phyloP scores from a whole-genome alignment of 2,113 vertebrate species.

The Thomomys bottae region DNA sequence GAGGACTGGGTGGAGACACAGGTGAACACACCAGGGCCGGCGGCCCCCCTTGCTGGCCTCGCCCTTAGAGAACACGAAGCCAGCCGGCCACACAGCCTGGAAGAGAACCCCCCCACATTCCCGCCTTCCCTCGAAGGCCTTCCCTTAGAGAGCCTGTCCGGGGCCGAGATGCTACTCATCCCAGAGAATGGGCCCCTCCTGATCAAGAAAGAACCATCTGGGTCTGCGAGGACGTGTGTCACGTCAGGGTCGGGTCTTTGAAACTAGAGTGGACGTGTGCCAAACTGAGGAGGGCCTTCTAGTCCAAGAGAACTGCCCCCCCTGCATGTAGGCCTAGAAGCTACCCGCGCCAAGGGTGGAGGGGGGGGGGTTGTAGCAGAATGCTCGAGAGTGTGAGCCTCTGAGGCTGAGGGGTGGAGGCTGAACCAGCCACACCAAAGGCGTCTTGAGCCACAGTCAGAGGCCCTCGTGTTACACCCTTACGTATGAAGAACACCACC shows the following conservation, averaged over 20 bases:
- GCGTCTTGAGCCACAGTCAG: neutral
- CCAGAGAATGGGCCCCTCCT: neutral
- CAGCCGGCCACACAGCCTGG: neutral
- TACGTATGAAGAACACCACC: neutral
- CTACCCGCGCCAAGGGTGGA: neutral
- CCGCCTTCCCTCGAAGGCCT: neutral
- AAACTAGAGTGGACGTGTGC: slow-evolving; percentile 19
- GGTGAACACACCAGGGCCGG: too few species aligned
- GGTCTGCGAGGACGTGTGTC: neutral
- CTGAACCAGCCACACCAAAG: neutral
- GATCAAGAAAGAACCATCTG: neutral
- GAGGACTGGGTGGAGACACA: neutral
- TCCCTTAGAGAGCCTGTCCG: neutral
- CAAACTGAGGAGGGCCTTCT: neutral
- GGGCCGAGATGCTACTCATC: neutral
- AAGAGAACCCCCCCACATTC: neutral
- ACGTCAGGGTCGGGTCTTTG: slow-evolving; percentile 5
- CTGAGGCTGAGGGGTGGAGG: neutral
- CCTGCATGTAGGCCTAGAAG: neutral
- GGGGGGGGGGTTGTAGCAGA: neutral
- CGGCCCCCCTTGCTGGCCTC: neutral
- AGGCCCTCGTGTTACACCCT: neutral
- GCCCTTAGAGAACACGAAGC: neutral
- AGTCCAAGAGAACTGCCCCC: neutral
- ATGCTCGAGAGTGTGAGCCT: neutral